Evolutionary conservation across 1,140 invertebrate species (phyloP).

Genomic region (Protaetia brevitarsis): DNA sequence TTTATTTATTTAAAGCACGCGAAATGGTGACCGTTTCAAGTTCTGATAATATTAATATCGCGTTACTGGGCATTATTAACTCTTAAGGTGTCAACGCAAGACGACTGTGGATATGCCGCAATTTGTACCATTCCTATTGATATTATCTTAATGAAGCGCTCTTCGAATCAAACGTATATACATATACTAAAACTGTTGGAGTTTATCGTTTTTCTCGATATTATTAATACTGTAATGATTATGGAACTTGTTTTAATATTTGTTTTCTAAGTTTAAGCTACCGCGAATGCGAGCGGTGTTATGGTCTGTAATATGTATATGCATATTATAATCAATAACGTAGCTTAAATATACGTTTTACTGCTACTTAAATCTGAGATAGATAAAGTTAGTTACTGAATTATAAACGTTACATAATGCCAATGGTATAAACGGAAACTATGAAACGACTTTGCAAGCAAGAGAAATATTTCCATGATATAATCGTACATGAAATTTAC

Average conservation of each 20-base stretch:
- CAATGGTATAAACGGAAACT: no score
- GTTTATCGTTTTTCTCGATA: background rate
- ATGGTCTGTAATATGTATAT: background rate
- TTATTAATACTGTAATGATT: background rate
- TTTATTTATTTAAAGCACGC: constrained; percentile 7
- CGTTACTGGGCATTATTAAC: constrained; percentile 9
- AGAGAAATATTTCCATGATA: no score
- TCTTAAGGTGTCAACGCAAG: constrained; percentile 14
- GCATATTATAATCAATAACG: background rate
- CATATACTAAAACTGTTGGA: background rate
- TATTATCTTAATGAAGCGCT: constrained; percentile 14
- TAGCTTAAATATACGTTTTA: background rate
- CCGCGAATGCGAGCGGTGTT: background rate
- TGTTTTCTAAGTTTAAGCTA: background rate
- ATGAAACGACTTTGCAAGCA: no score
- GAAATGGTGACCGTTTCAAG: constrained; percentile 1
- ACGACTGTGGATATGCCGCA: constrained; percentile 4
- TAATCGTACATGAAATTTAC: no score
- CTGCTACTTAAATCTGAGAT: background rate
- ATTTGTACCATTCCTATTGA: background rate
- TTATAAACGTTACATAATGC: no score
- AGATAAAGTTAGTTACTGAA: no score
- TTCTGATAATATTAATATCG: constrained; percentile 18
- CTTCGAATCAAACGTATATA: background rate
- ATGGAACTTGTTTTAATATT: background rate